Base-by-base conservation (phyloP, 2,888 invertebrate species). In the Mystacides longicornis region DNA sequence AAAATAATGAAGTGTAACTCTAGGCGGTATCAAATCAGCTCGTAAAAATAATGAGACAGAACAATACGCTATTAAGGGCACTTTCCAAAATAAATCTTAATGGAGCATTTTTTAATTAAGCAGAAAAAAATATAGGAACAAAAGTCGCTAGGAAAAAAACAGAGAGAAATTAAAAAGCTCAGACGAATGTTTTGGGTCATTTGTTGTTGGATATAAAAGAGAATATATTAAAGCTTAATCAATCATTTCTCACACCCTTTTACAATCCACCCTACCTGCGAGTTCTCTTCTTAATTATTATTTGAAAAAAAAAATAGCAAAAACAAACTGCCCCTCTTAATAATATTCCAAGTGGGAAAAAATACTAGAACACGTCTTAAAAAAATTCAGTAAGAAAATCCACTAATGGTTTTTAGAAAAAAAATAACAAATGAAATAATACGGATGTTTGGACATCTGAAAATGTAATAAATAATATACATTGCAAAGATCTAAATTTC, bases 221-320 rank as follows among this genome's bases (percentile, higher is more conserved):
- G 60, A 59, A 60, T 57, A 57, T 49, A 60, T 59, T 59, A 60
- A 59, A 59, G 58, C 60, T 59, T 59, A 61, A 61, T 61, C 60
- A 61, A 61, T 61, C 60, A 59, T 60, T 53, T 48, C 47, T n/a
- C 57, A 46, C 21, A 42, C 52, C 55, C 60, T 59, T 58, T 37
- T n/a, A 16, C n/a, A 37, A 37, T 37, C 55, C 60, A 58, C 53
- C 47, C 57, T 49, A 51, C 56, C 58, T 55, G 55, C n/a, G 37
- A 57, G 60, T 57, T 61, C 55, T 56, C 59, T 61, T 58, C 56
- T 57, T 61, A 59, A 59, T 61, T 59, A 61, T 59, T 59, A 57
- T 58, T 55, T 56, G 23, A 16, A 55, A 45, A 57, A 54, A 23
- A 52, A 49, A n/a, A n/a, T n/a, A 21, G 31, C 51, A 58, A 48